Evolutionary conservation across 2,113 vertebrate genomes (phyloP).

Genomic region (Nansenia antarctica): DNA sequence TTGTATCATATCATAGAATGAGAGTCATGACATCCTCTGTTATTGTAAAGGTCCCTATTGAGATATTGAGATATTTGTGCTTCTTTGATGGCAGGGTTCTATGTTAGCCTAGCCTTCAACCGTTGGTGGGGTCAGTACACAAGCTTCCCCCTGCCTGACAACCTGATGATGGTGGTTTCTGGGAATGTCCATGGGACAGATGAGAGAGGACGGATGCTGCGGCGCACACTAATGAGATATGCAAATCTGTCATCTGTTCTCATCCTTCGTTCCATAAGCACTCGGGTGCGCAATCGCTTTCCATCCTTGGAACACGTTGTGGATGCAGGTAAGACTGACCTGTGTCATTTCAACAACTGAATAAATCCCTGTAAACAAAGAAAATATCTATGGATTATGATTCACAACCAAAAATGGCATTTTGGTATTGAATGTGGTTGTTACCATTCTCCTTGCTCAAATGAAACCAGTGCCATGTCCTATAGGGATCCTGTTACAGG

Average conservation of each 20-base stretch:
- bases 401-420: too few species aligned
- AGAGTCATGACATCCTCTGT: too few species aligned
- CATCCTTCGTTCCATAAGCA: constrained; percentile 87
- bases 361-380: too few species aligned
- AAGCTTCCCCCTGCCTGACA: constrained; percentile 88
- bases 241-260: constrained; percentile 86
- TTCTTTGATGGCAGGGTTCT: constrained; percentile 77
- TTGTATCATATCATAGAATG: too few species aligned
- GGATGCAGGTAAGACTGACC: constrained; percentile 73
- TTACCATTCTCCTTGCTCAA: too few species aligned
- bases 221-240: constrained; percentile 84
- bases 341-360: background rate
- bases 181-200: constrained; percentile 85
- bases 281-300: constrained; percentile 83
- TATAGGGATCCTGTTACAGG: background rate
- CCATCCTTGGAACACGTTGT: constrained; percentile 85
- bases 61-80: too few species aligned
- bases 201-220: constrained; percentile 81
- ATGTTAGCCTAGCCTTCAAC: constrained; percentile 85
- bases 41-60: too few species aligned
- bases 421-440: too few species aligned
- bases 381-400: too few species aligned
- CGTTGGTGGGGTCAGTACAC: constrained; percentile 93
- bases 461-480: background rate
- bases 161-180: constrained; percentile 89